phyloP scores from a whole-genome alignment of 2,888 invertebrate genomes.

The Drosophila macrospina region DNA sequence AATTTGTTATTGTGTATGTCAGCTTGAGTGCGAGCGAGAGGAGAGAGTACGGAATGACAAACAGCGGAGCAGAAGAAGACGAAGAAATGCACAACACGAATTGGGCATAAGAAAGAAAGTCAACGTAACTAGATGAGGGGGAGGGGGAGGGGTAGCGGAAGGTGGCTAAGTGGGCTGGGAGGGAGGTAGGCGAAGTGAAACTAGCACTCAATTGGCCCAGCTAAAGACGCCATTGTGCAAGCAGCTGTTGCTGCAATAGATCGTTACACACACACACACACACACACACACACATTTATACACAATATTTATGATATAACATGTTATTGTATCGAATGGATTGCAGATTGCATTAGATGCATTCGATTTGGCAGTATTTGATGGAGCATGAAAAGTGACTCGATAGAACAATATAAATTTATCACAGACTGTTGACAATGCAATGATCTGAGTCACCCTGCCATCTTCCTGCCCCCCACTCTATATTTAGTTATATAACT shows the following conservation, averaged over 20 bases:
- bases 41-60: background rate
- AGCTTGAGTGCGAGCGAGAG: conserved; percentile 14
- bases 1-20: conserved; percentile 52
- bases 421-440: background rate
- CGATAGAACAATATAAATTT: conserved; percentile 3
- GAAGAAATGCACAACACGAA: conserved; percentile 1
- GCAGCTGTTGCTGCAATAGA: conserved; percentile 8
- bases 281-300: background rate
- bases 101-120: conserved; percentile 15
- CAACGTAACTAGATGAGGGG: background rate
- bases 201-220: conserved; percentile 4
- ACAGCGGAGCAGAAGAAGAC: background rate
- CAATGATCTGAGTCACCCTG: too few species aligned
- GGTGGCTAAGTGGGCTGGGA: too few species aligned
- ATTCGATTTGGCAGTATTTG: conserved; percentile 50
- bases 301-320: conserved; percentile 24
- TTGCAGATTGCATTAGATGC: conserved; percentile 54
- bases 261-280: conserved; percentile 1
- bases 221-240: conserved; percentile 16
- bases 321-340: conserved; percentile 46
- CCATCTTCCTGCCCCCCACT: too few species aligned
- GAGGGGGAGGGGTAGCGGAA: too few species aligned
- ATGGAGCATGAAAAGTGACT: conserved; percentile 45
- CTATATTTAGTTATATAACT: background rate
- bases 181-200: background rate